A percentile compares a stretch with the other conserved stretches of the same genome.
Evolutionary conservation across 2,888 invertebrate species (phyloP).

Genomic region (Onchidella celtica): DNA sequence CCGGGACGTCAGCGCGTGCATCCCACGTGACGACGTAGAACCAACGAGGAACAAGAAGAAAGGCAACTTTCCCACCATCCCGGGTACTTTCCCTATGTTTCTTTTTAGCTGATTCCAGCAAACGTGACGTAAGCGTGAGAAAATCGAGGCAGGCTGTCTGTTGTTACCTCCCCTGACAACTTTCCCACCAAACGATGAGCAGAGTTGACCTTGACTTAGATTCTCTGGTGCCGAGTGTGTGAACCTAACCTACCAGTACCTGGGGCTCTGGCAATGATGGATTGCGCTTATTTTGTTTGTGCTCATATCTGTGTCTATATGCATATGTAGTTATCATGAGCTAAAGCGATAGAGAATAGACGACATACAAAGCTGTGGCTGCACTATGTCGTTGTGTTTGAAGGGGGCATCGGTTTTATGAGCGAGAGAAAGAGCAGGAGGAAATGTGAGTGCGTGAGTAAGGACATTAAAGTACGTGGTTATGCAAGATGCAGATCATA

Average conservation of each 20-base stretch:
- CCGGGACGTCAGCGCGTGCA: not conserved
- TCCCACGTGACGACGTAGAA: not conserved
- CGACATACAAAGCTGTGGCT: no score
- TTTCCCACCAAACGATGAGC: conserved; percentile 25
- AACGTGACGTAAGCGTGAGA: conserved; percentile 16
- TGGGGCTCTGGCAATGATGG: no score
- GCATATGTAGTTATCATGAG: no score
- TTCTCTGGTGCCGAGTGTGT: not conserved
- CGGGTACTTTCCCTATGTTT: not conserved
- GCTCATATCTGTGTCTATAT: no score
- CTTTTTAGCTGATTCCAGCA: not conserved
- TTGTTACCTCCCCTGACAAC: not conserved
- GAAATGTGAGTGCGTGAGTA: no score
- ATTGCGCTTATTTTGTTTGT: no score
- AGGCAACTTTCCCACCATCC: conserved; percentile 8
- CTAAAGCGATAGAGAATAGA: no score
- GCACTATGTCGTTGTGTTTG: no score
- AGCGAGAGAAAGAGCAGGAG: not conserved
- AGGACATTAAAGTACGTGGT: no score
- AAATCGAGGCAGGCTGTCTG: not conserved
- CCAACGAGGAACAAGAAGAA: not conserved
- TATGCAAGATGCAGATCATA: no score
- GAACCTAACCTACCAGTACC: no score
- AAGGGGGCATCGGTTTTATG: not conserved
- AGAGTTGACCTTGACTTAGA: conserved; percentile 8